Evolutionary conservation across 2,113 vertebrate species (phyloP), one percentile per base, ranked within the genome.

Genomic region (Pseudorasbora parva): DNA sequence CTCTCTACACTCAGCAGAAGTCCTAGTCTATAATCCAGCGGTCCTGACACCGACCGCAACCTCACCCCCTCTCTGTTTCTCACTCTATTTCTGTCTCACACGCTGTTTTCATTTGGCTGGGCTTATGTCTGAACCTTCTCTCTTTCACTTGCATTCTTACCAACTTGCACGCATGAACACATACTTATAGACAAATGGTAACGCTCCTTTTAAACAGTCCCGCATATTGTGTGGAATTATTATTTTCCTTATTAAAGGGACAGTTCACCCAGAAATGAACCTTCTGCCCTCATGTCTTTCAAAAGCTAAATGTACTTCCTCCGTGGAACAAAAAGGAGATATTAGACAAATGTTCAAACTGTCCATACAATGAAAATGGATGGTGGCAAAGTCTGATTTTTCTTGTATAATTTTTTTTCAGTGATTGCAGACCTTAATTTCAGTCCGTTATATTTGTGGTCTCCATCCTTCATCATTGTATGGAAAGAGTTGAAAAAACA

Each of bases 71-170:
- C 45, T 69, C 57, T 45, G 73, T 43, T 47, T 81, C 33, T 57
- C 10, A 66, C 51, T 43, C 64, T 82, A 71, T 71, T 72, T 54
- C 54, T 23, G 47, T 54, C 72, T 37, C 30, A 37, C 19, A 25
- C 15, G 37, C 54, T 43, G 68, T 64, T 47, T 86, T 82, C 66
- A 51, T 47, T 86, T 83, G 81, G 45, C 72, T 83, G 30, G 37
- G 45, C 68, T 66, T 59, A 54, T 5, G 19, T 78, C 75, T 83
- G 85, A 83, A 57, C 33, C 62, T 68, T 78, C 25, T 64, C 51
- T 37, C 27, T 80, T 47, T 41, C 12, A 74, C 41, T 72, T 72
- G 69, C 72, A 74, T 51, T 74, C 72, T 74, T 74, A 25, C 72
- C 45, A 51, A 49, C 37, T 64, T 8, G 45, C 56, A 37, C 76